These are phyloP conservation scores for Lasius platythorax DNA, from an alignment of 2,888 invertebrate species.

Conservation along the genomic window DNA sequence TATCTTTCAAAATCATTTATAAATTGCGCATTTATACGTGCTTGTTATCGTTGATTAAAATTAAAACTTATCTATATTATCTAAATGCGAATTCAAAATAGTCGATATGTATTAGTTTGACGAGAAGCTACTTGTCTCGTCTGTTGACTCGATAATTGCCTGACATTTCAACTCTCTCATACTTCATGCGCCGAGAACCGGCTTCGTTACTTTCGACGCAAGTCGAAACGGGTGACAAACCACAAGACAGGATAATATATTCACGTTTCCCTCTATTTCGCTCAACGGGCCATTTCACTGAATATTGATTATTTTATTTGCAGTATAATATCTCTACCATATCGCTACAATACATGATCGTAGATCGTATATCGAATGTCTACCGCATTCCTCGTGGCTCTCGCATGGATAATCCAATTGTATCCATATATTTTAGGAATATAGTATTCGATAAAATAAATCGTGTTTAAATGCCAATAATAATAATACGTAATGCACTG, in stretches of 20 bases:
- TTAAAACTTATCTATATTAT: background rate
- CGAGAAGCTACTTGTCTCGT: background rate
- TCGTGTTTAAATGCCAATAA: slow-evolving; percentile 1
- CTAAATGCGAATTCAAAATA: background rate
- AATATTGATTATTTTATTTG: background rate
- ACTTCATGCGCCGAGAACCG: background rate
- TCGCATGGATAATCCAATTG: background rate
- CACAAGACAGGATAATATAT: background rate
- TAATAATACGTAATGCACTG: background rate
- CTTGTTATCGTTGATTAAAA: background rate
- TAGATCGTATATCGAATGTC: background rate
- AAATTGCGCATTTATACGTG: background rate
- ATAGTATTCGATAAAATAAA: background rate
- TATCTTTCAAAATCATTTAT: background rate
- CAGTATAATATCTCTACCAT: background rate
- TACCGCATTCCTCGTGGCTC: too few species aligned
- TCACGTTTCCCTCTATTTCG: background rate
- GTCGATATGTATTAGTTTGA: background rate
- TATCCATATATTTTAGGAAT: background rate
- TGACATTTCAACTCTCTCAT: slow-evolving; percentile 12
- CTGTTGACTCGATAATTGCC: background rate
- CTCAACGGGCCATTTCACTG: background rate
- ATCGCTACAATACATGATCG: background rate
- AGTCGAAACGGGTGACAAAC: background rate
- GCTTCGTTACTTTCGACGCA: slow-evolving; percentile 16